Evolutionary conservation across 2,888 invertebrate species (phyloP).

Genomic region (Lepas anatifera): DNA sequence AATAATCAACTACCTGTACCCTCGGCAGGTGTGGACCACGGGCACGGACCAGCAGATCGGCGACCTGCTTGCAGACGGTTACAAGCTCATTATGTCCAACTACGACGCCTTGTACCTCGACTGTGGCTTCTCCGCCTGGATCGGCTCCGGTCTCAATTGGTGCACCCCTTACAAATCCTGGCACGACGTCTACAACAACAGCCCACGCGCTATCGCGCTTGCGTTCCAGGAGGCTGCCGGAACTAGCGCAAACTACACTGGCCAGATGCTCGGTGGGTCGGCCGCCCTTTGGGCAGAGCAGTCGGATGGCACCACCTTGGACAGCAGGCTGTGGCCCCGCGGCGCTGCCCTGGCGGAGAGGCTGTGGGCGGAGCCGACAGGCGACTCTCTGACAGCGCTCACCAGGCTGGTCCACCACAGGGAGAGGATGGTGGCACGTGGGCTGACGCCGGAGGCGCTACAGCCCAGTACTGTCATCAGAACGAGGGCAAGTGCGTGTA

Average conservation of each 20-base stretch:
- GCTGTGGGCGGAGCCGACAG: conserved; percentile 62
- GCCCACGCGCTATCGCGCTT: conserved; percentile 37
- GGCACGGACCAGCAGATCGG: conserved; percentile 45
- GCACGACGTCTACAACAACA: conserved; percentile 74
- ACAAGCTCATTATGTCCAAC: conserved; percentile 66
- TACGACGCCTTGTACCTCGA: conserved; percentile 77
- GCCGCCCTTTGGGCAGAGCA: conserved; percentile 81
- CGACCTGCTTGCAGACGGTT: conserved; percentile 56
- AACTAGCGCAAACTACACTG: conserved; percentile 32
- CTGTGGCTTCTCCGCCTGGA: conserved; percentile 75
- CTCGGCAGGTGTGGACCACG: conserved; percentile 68
- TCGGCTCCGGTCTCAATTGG: conserved; percentile 71
- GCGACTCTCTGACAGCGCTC: conserved; percentile 58
- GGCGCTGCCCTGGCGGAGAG: conserved; percentile 72
- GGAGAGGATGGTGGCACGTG: conserved; percentile 55
- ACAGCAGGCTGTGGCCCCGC: conserved; percentile 59
- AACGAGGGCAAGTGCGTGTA: conserved; percentile 61
- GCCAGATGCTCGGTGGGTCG: conserved; percentile 52
- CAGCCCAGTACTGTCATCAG: conserved; percentile 79
- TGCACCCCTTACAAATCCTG: conserved; percentile 81
- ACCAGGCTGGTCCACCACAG: conserved; percentile 55
- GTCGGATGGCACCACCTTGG: conserved; percentile 40
- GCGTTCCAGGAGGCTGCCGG: conserved; percentile 34
- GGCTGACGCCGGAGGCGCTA: conserved; percentile 57
- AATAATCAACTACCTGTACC: no score